Conservation (phyloP, 2,113 vertebrate genomes). For the Asarcornis scutulata region DNA sequence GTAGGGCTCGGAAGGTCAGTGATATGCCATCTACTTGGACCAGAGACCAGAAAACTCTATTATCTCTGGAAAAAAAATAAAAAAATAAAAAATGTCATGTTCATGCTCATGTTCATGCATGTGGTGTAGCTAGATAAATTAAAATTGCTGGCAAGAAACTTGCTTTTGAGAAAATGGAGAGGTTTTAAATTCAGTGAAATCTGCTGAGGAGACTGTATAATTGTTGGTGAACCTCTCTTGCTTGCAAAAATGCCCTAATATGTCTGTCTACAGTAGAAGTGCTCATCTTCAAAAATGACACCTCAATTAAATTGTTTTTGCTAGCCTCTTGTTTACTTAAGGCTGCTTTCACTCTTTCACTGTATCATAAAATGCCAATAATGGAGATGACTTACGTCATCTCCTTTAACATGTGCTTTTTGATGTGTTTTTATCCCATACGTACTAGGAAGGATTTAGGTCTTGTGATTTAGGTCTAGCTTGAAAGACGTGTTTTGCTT, state of each 20-base stretch:
- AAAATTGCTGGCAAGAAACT: background rate
- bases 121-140: background rate
- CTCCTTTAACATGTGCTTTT: conserved; percentile 5
- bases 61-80: background rate
- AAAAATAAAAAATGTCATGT: too few species aligned
- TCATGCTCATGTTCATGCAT: background rate
- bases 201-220: background rate
- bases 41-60: accelerated
- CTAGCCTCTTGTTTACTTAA: conserved; percentile 50
- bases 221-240: background rate
- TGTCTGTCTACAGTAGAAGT: conserved; percentile 19
- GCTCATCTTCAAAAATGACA: conserved; percentile 60
- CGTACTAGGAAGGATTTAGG: background rate
- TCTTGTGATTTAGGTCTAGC: conserved; percentile 9
- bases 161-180: background rate
- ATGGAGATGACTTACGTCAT: conserved; percentile 39
- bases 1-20: background rate
- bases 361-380: conserved; percentile 53
- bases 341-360: conserved; percentile 38
- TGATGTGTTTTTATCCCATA: conserved; percentile 44
- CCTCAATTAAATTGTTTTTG: conserved; percentile 63
- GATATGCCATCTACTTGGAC: background rate
- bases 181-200: background rate
- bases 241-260: conserved; percentile 29
- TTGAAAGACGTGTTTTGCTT: background rate